Evolutionary conservation across 2,797 vertebrate genomes (phyloP), one percentile per base, ranked within the genome.

Genomic region (Prunella strophiata): DNA sequence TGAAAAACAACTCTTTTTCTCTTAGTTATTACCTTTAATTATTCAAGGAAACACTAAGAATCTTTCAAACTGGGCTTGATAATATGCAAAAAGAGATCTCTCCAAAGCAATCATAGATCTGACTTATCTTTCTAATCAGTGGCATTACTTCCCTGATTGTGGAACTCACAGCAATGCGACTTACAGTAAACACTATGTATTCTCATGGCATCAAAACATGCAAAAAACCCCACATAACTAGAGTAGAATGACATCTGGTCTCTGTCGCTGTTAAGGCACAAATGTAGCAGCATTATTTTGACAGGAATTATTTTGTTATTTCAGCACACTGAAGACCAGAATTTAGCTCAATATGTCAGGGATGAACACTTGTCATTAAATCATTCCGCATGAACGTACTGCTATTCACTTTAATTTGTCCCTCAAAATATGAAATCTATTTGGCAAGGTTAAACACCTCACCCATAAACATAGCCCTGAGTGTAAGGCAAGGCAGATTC

Each of bases 381-480:
- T 85, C 50, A 80, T 77, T 89, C 85, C 54, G 42, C 54, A 61
- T 82, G 43, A 71, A 21, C 5, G 10, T 59, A 50, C 42, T 50
- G 29, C 45, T 79, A 58, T n/a, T 85, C 55, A 70, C 40, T 88
- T 47, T 70, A 88, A 77, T 79, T 74, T 77, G 22, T 42, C 38
- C n/a, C 50, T 85, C 52, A 36, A 76, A 91, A 72, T 17, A 57
- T 50, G 58, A 88, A 61, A 47, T 65, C 42, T 61, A 22, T 67
- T 77, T 77, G 68, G 55, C 78, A 91, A 92, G 52, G 70, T 88
- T 91, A 87, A 89, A 71, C 52, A 89, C 45, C 61, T 80, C 80
- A 77, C 23, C 32, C 63, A 77, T 43, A 85, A 70, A 89, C 29
- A 84, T 2, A 85, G 51, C 32, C 55, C 23, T 50, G n/a, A 70